A percentile compares a stretch with the other conserved stretches of the same genome.
These are phyloP conservation scores for Drosophila sulfurigaster DNA, from an alignment of 1,140 invertebrate species.

Conservation along the genomic window DNA sequence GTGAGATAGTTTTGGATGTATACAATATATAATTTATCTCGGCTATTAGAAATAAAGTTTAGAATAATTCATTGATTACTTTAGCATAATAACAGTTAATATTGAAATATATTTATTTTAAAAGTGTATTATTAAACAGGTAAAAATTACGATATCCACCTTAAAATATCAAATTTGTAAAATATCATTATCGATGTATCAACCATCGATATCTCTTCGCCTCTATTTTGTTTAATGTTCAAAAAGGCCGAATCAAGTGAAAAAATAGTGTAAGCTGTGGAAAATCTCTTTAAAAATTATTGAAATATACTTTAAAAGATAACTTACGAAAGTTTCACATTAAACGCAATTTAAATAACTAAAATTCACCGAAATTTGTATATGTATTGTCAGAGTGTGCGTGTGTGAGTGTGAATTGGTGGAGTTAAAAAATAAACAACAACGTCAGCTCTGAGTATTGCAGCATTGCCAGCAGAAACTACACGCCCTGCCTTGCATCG, in stretches of 20 bases:
- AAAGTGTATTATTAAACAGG: too few species aligned
- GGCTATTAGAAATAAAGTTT: too few species aligned
- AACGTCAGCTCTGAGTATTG: constrained; percentile 54
- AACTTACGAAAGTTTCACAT: not conserved
- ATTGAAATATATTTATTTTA: too few species aligned
- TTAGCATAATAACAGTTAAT: too few species aligned
- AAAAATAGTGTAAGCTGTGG: constrained; percentile 3
- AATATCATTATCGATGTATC: not conserved
- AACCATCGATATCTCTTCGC: too few species aligned
- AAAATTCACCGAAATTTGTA: constrained; percentile 38
- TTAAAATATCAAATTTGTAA: not conserved
- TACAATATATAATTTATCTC: too few species aligned
- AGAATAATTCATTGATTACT: too few species aligned
- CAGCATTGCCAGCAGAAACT: constrained; percentile 73
- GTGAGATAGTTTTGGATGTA: too few species aligned
- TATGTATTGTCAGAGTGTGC: constrained; percentile 36
- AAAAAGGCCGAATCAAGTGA: constrained; percentile 16
- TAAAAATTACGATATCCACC: too few species aligned
- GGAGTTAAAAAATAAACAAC: constrained; percentile 74
- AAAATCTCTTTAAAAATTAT: not conserved
- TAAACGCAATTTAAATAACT: not conserved
- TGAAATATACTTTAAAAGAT: not conserved
- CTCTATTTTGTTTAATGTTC: constrained; percentile 13
- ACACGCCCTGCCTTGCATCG: constrained; percentile 45
- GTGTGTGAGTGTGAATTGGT: constrained; percentile 45